Evolutionary conservation across 1,140 invertebrate species (phyloP).

Genomic region (Papilio helenus): DNA sequence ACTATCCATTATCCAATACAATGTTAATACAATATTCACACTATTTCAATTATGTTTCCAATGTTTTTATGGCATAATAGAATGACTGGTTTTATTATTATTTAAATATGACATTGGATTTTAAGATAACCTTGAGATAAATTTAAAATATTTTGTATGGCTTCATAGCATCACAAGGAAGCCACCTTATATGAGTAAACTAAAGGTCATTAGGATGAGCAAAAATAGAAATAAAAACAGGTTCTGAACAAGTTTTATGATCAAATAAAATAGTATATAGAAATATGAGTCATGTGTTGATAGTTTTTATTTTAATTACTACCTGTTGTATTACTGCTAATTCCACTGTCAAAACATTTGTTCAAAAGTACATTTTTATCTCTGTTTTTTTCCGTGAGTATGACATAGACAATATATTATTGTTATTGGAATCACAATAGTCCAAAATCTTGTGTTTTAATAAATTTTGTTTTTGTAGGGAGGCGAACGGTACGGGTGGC

Average conservation of each 20-base stretch:
- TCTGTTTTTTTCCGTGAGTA: too few species aligned
- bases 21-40: too few species aligned
- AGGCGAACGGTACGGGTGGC: conserved; percentile 76
- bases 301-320: too few species aligned
- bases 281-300: neutral
- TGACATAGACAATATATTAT: too few species aligned
- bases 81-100: neutral
- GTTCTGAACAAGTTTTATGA: neutral
- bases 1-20: too few species aligned
- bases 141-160: conserved; percentile 3
- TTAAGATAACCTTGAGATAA: conserved; percentile 9
- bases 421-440: too few species aligned
- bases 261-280: neutral
- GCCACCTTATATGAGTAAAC: neutral
- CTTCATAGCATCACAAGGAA: neutral
- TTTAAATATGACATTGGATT: conserved; percentile 16
- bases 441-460: neutral
- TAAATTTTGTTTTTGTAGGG: conserved; percentile 55
- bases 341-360: too few species aligned
- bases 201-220: neutral
- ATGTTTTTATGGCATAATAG: neutral
- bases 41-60: neutral
- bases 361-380: too few species aligned
- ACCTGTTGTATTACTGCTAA: too few species aligned
- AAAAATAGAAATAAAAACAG: neutral